Evolutionary conservation across 2,888 invertebrate genomes (phyloP), one percentile per base, ranked within the genome.

Genomic region (Gerosis bhagava): DNA sequence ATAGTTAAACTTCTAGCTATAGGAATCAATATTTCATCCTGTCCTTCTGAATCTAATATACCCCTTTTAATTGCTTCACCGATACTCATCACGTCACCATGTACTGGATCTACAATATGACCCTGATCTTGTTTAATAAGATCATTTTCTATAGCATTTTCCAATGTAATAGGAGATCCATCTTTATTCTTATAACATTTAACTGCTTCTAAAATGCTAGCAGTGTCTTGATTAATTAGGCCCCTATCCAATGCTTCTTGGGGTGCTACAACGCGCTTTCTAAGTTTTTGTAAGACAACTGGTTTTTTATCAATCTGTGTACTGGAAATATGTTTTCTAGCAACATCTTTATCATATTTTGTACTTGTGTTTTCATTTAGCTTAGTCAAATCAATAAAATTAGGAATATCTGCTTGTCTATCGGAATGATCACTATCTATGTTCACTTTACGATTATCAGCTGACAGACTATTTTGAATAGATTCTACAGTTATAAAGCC

Each of bases 1-100:
- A 97, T 90, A 1, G 96, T 94, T 10, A 97, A 83, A 70, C 95
- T 95, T 68, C 93, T 93, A 31, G 93, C 96, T 50, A 96, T 77
- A 15, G 97, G 97, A 60, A 96, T 90, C 19, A 97, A 83, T 52
- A 96, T 78, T 73, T 94, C 92, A 69, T 95, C 94, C 36, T 93
- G 93, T 47, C 93, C 94, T 55, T 93, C 92, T 2, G 93, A 91
- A 82, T 97, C 96, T 51, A 96, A 77, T 52, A 97, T 91, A 44
- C 97, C 97, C 53, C 95, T 91, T 39, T 93, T 91, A 19, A 98
- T 90, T 0, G 98, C 98, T 80, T 97, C 94, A 49, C 93, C 92
- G 46, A 99, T 94, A 6, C 93, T 94, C 7, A 98, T 70, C 6
- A 93, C 77, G 58, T 96, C 94, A 36, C 97, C 95, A 50, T 94